Evolutionary conservation across 1,140 invertebrate genomes (phyloP), one percentile per base, ranked within the genome.

Genomic region (Drosophila azteca): DNA sequence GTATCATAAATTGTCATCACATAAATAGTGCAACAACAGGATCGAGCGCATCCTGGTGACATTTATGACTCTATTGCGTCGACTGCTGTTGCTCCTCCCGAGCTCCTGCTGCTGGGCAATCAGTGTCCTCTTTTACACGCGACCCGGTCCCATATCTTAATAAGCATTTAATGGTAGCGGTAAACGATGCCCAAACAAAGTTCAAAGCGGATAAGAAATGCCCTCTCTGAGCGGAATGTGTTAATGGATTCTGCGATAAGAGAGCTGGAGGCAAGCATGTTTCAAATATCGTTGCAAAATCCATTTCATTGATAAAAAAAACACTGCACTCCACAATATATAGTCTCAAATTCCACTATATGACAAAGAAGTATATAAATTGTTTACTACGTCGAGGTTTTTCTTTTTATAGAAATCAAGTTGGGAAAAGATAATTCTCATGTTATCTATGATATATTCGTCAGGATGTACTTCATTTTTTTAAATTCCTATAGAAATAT

Each of bases 1-100:
- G 77, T 88, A 88, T 88, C 84, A 88, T 88, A 89, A 90, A 88
- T 83, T 61, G 85, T 90, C 85, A 88, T 88, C 84, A 55, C 84
- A 88, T 88, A 88, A 88, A 88, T 88, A 88, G 65, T 66, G 68
- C 24, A 50, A 49, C 64, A 58, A 68, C 44, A 55, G 67, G 62
- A 50, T 60, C 59, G 24, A 26, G 55, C 44, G 62, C 45, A 67
- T 29, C 7, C 63, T 49, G 39, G 55, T 88, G 82, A 87, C 82
- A 87, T 87, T 88, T 87, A 87, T 87, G 82, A 87, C 83, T 87
- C 83, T 55, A 75, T 87, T 87, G 64, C 29, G 77, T 66, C 71
- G 79, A 80, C 31, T 15, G 51, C 53, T 49, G 41, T 39, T 69
- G 45, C 41, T 52, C 2, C 17, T 20, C 17, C 17, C 17, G 17